A percentile compares a stretch with the other conserved stretches of the same genome.
Conservation (phyloP, 2,797 vertebrate species). For the Smutsia gigantea region DNA sequence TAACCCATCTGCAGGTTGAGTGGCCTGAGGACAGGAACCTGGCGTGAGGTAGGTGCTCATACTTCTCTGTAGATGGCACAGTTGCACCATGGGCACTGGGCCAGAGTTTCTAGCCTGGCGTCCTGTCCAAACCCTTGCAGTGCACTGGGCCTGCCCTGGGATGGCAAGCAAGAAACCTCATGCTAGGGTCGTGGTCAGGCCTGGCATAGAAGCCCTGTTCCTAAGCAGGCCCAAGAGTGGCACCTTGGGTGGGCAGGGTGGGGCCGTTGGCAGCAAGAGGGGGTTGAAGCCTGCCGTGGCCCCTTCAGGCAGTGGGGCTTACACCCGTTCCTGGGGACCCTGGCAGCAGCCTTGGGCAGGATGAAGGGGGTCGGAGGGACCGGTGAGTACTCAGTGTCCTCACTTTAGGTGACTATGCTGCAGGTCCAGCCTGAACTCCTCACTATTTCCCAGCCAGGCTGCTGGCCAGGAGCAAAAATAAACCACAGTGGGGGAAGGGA, state of each 20-base stretch:
- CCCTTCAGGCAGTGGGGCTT: neutral
- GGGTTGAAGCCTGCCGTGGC: neutral
- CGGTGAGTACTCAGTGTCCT: neutral
- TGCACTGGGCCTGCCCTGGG: too few relatives aligned
- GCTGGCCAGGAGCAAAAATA: slow-evolving; percentile 25
- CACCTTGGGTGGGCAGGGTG: neutral
- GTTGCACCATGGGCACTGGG: neutral
- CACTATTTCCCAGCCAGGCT: neutral
- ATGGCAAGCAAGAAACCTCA: neutral
- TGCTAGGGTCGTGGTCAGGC: neutral
- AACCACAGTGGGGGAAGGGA: neutral
- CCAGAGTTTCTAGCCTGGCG: neutral
- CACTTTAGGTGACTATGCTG: neutral
- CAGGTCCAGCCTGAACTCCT: neutral
- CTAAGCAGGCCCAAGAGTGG: neutral
- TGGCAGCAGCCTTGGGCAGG: neutral
- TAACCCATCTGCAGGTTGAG: neutral
- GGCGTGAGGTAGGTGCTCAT: accelerated
- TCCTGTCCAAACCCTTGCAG: neutral
- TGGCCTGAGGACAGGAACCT: neutral
- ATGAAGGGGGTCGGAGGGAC: neutral
- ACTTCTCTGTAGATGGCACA: neutral
- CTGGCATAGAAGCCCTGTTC: neutral
- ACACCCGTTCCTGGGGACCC: neutral
- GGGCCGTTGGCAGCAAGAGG: neutral